Base-by-base conservation (phyloP, 2,888 invertebrate species). In the Drosophila buzzatii region DNA sequence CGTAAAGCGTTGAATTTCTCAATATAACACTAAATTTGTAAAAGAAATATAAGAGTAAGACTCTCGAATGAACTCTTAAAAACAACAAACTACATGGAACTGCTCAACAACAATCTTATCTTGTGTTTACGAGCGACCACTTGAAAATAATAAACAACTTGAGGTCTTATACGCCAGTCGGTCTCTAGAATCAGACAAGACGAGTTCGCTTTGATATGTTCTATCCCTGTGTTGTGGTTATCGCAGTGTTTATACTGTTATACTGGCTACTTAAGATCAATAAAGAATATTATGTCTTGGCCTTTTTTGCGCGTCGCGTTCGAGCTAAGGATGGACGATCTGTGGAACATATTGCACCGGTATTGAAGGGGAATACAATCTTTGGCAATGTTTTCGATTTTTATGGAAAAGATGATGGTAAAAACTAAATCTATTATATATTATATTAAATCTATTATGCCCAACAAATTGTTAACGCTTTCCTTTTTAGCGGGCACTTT, bases 381-480 rank as follows among this genome's bases (percentile, higher is more conserved):
- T 91, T 91, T 62, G 91, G 76, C 6, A 91, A 89, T 62, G 79
- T 76, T 42, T 85, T 91, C 20, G 91, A 91, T 82, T 4, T 81
- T 2, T 61, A 41, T 10, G 81, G 80, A 16, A 64, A 72, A 60
- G 78, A 81, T 35, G 63, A 53, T 51, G 72, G 80, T 79, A 60
- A 7, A 10, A 37, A 2, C 14, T 39, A 9, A n/a, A n/a, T n/a
- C n/a, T n/a, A n/a, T n/a, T n/a, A n/a, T n/a, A n/a, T n/a, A n/a
- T n/a, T n/a, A n/a, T n/a, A 33, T 33, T 9, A 16, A 14, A 1
- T 7, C 14, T 31, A 1, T 9, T 7, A 3, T 35, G 16, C 1
- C 27, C 8, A 35, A 23, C 20, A 42, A 10, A 51, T 39, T 12
- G 39, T 42, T 39, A 39, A 14, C 12, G 0, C 2, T 64, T 20